phyloP scores from a whole-genome alignment of 1,140 invertebrate species.

The Plectrocnemia conspersa region DNA sequence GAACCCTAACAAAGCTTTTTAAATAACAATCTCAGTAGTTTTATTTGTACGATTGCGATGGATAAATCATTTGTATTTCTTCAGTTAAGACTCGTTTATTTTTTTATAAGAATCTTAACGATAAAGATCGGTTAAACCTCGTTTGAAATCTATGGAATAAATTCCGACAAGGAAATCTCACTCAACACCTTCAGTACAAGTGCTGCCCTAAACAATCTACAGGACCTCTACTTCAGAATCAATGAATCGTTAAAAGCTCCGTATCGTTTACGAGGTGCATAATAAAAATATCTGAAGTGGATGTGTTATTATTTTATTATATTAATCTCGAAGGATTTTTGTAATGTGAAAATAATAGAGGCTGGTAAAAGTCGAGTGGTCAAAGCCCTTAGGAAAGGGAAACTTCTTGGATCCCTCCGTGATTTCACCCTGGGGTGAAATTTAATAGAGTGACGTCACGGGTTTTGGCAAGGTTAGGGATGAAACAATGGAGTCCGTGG shows the following conservation, averaged over 20 bases:
- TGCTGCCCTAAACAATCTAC: no score
- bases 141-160: no score
- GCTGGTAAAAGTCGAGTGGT: slow-evolving; percentile 34
- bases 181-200: no score
- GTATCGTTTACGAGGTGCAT: slow-evolving; percentile 9
- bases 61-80: no score
- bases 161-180: no score
- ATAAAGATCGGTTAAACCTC: no score
- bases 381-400: slow-evolving; percentile 21
- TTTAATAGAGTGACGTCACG: slow-evolving; percentile 23
- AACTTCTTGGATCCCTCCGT: slow-evolving; percentile 8
- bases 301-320: slow-evolving; percentile 4
- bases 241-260: no score
- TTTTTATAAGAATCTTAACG: no score
- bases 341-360: slow-evolving; percentile 31
- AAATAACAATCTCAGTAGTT: background rate
- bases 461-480: background rate
- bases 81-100: no score
- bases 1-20: slow-evolving; percentile 5
- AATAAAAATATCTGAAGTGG: background rate
- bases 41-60: no score
- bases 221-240: no score
- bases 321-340: slow-evolving; percentile 12
- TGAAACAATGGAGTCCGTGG: slow-evolving; percentile 32
- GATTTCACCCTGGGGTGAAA: slow-evolving; percentile 8